Base-by-base conservation (phyloP, 2,888 invertebrate species). In the Lingula anatina region DNA sequence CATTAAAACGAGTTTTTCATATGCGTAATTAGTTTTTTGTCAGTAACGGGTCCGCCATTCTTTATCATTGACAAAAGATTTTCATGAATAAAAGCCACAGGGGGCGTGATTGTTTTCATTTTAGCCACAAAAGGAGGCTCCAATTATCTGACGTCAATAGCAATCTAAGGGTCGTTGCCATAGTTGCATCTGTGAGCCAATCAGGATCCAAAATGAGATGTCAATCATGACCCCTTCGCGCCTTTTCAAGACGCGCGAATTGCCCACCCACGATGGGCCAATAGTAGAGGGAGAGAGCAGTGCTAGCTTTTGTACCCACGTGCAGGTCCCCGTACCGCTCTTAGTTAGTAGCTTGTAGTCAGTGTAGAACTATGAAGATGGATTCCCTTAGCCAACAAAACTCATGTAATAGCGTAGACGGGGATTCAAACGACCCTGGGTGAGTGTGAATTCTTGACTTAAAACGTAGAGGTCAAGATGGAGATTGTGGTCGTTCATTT, bases 401-500 rank as follows among this genome's bases (percentile, higher is more conserved):
- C 47, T 51, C 63, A 50, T 52, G 62, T 42, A 61, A 65, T 55
- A 60, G 62, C 53, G 57, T 62, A 15, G 68, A 89, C 62, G 91
- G 91, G 83, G 89, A 89, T 81, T 88, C 90, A 80, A 92, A 92
- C 83, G 92, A 91, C 82, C 91, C 91, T 79, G 91, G 91, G 91
- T 91, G 86, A 80, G 82, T 70, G 57, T 39, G 24, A 15, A 31
- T 12, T 15, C 31, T 9, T 31, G 31, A 31, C 15, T 31, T 12
- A 31, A 31, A 31, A 9, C 31, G 31, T 15, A 15, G 9, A 12
- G 31, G 31, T 31, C 31, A 31, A 31, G 9, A 9, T 12, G 15
- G n/a, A n/a, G n/a, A n/a, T n/a, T n/a, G n/a, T n/a, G n/a, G n/a
- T n/a, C n/a, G n/a, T n/a, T n/a, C n/a, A n/a, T n/a, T n/a, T n/a